Percentiles rank a stretch among this genome's conserved stretches.
These are phyloP conservation scores for Cyprinodon diabolis DNA, from an alignment of 2,797 vertebrate species.

Conservation along the genomic window DNA sequence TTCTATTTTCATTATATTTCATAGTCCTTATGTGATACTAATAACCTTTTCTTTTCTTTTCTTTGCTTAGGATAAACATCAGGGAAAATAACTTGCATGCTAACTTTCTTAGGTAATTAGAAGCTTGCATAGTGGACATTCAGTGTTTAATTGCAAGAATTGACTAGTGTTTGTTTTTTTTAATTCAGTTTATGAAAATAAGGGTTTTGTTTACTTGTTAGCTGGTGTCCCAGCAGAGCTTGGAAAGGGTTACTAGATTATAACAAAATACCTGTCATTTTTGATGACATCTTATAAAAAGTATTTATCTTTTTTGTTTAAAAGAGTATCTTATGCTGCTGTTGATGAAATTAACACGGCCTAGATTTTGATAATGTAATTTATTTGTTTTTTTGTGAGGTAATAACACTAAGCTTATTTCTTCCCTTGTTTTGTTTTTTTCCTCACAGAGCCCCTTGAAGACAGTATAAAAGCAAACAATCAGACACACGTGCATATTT, in stretches of 20 bases:
- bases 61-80: background rate
- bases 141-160: background rate
- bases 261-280: too few relatives aligned
- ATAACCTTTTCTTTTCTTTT: background rate
- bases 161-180: background rate
- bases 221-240: too few relatives aligned
- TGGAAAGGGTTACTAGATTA: too few relatives aligned
- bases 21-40: background rate
- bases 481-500: conserved; percentile 68
- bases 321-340: background rate
- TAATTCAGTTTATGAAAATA: background rate
- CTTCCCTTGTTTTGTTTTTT: conserved; percentile 18
- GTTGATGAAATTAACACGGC: background rate
- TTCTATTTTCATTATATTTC: background rate
- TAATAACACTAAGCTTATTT: conserved; percentile 13
- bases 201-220: background rate
- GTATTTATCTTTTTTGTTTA: background rate
- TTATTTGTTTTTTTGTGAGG: background rate
- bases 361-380: background rate
- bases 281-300: background rate
- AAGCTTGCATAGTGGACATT: background rate
- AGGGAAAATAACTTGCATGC: background rate
- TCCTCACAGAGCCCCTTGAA: conserved; percentile 41
- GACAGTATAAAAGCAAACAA: conserved; percentile 41
- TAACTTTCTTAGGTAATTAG: background rate